These are phyloP conservation scores for Microlaimidae sp. DNA, from an alignment of 2,888 invertebrate genomes.

Conservation along the genomic window DNA sequence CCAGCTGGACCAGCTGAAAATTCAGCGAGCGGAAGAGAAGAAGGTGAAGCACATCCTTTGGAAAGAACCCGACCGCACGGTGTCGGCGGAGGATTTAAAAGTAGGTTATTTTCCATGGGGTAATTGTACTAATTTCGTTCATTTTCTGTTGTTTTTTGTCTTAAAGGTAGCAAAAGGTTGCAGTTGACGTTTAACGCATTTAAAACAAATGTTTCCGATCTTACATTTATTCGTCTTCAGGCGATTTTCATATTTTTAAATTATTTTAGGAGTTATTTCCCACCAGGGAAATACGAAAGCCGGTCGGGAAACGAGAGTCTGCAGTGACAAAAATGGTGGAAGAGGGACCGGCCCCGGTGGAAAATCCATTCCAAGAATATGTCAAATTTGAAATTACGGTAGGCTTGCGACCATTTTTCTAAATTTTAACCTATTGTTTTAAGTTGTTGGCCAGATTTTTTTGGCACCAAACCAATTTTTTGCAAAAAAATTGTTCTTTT, in stretches of 20 bases:
- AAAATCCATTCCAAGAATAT: constrained; percentile 68
- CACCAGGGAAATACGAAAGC: too few relatives aligned
- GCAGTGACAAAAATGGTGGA: not conserved
- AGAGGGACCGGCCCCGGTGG: constrained; percentile 15
- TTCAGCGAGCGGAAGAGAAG: constrained; percentile 48
- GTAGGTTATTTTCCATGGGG: too few relatives aligned
- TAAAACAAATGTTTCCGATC: too few relatives aligned
- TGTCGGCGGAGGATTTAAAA: not conserved
- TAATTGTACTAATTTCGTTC: too few relatives aligned
- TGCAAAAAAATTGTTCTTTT: constrained; percentile 65
- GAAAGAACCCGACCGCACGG: not conserved
- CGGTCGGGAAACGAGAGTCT: not conserved
- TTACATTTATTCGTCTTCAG: too few relatives aligned
- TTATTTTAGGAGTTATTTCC: too few relatives aligned
- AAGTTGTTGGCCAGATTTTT: too few relatives aligned
- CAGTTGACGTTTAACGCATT: too few relatives aligned
- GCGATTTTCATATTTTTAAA: too few relatives aligned
- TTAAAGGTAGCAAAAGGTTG: not conserved
- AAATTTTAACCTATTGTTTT: too few relatives aligned
- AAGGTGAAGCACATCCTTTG: not conserved
- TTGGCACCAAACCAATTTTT: too few relatives aligned
- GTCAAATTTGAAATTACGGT: constrained; percentile 73
- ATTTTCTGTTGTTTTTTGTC: not conserved
- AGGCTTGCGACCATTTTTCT: constrained; percentile 15
- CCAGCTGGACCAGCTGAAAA: constrained; percentile 68